Evolutionary conservation across 2,113 vertebrate genomes (phyloP).

Genomic region (Salminus brasiliensis): DNA sequence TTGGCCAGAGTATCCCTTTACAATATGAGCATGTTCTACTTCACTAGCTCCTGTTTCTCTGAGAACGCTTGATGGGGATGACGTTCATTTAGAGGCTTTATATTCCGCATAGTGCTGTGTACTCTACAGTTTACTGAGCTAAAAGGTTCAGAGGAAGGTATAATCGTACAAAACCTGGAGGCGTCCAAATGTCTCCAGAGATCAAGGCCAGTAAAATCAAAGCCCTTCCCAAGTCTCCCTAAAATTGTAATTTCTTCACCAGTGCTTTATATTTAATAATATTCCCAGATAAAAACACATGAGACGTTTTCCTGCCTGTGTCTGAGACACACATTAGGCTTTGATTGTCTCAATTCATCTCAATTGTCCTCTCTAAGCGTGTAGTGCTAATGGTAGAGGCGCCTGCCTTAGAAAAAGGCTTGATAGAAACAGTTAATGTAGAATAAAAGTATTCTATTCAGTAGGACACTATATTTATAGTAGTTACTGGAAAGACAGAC

Average conservation of each 20-base stretch:
- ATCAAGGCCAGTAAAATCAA: background rate
- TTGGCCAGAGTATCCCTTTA: too few relatives aligned
- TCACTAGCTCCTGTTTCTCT: too few relatives aligned
- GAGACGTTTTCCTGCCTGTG: background rate
- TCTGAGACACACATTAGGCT: too few relatives aligned
- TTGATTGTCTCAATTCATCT: background rate
- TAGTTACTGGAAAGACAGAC: too few relatives aligned
- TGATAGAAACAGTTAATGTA: too few relatives aligned
- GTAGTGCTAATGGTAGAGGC: too few relatives aligned
- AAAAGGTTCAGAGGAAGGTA: background rate
- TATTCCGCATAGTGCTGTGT: background rate
- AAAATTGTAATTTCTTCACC: background rate
- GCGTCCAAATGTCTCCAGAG: background rate
- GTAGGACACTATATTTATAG: too few relatives aligned
- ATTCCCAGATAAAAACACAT: background rate
- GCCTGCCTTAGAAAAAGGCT: too few relatives aligned
- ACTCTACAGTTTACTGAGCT: background rate
- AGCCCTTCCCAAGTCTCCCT: background rate
- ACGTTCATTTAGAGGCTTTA: background rate
- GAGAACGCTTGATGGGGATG: background rate
- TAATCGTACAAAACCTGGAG: background rate
- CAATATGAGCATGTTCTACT: too few relatives aligned
- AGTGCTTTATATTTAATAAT: background rate
- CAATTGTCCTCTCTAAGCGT: background rate
- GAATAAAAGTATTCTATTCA: too few relatives aligned